Conservation (phyloP, 2,888 invertebrate genomes). For the Siphlonurus alternatus region DNA sequence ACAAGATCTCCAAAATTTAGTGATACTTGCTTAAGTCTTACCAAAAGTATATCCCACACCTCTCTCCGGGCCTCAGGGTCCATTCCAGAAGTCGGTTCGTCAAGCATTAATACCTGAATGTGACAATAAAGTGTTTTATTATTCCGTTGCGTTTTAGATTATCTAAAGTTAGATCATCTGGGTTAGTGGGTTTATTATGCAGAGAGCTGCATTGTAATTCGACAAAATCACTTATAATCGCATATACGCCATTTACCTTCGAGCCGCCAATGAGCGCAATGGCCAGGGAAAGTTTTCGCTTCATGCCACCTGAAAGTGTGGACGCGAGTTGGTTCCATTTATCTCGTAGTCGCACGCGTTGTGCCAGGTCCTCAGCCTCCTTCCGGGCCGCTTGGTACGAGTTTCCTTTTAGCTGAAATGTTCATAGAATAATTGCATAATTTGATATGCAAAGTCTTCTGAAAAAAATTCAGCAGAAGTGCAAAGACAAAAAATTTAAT, state of each 20-base stretch:
- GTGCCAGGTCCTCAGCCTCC: conserved; percentile 38
- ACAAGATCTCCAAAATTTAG: too few relatives aligned
- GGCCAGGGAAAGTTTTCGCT: conserved; percentile 69
- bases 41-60: conserved; percentile 70
- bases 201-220: too few relatives aligned
- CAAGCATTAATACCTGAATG: conserved; percentile 40
- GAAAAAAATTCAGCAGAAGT: too few relatives aligned
- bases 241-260: too few relatives aligned
- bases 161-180: too few relatives aligned
- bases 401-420: conserved; percentile 45
- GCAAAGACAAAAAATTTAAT: too few relatives aligned
- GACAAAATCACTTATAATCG: too few relatives aligned
- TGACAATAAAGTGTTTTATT: too few relatives aligned
- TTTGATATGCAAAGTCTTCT: too few relatives aligned
- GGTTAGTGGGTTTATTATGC: too few relatives aligned
- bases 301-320: conserved; percentile 83
- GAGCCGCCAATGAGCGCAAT: conserved; percentile 72
- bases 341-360: conserved; percentile 40
- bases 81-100: conserved; percentile 78
- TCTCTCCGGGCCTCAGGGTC: conserved; percentile 77
- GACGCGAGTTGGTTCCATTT: conserved; percentile 42
- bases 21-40: conserved; percentile 29
- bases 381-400: conserved; percentile 27
- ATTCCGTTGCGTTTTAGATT: too few relatives aligned
- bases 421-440: too few relatives aligned